Base-by-base conservation (phyloP, 30 jellyfish, hydroid and myxozoan genomes). In the Catostylus mosaicus region DNA sequence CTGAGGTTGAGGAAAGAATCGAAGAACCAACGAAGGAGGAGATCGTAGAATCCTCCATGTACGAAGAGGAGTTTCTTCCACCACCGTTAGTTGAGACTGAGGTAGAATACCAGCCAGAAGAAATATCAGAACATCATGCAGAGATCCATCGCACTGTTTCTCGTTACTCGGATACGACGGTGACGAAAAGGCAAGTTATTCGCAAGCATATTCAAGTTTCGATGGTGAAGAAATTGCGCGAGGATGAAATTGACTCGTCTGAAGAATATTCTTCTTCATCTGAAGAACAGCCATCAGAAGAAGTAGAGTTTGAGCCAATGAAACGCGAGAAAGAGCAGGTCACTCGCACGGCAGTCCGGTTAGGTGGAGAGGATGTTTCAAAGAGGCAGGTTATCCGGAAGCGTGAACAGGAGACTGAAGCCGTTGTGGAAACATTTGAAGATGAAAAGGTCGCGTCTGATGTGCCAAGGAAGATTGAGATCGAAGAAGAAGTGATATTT, bases 331-430 rank as follows among this genome's bases (percentile, higher is more conserved):
- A 33, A 51, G 36, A 30, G 37, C 70, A 62, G 10, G 75, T 52
- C 9, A 35, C 20, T 22, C 70, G 86, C 3, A 75, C 86, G 14
- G 86, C 75, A 8, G 31, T 75, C 63, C 86, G 86, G 38, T 38
- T 29, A 3, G 46, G 27, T 75, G 59, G 35, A 0, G 75, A 51
- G 14, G 32, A 46, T 50, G 62, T 22, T 2, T 50, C 86, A 30
- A 35, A n/a, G 9, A 50, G 86, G 24, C 67, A 73, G 22, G 91
- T 80, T n/a, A 29, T 80, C 29, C 56, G 91, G 22, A 33, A 34
- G 22, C 83, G 50, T n/a, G 84, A 45, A 47, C 16, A 20, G 37
- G 82, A 79, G 63, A 46, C 73, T 3, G 72, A 75, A 10, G 47
- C 30, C 47, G 30, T 75, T 30, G 75, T 33, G 10, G 62, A 1